phyloP scores from a whole-genome alignment of 2,888 invertebrate species.

The Geotrupes spiniger region DNA sequence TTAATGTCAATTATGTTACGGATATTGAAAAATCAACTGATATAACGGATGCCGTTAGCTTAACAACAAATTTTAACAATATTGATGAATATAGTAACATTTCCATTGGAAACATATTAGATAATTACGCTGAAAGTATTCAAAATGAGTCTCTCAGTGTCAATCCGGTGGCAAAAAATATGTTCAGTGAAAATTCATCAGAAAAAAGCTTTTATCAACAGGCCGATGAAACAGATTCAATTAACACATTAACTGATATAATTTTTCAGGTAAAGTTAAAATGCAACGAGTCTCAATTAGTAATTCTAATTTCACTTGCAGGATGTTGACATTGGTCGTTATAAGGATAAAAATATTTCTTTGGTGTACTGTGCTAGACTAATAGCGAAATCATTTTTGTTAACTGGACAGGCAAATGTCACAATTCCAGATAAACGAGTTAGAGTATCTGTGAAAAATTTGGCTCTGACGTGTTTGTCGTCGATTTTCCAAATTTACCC shows the following conservation, averaged over 20 bases:
- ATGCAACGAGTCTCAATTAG: neutral
- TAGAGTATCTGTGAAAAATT: slow-evolving; percentile 86
- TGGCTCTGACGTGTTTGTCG: slow-evolving; percentile 78
- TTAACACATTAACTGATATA: slow-evolving; percentile 18
- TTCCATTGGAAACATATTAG: slow-evolving; percentile 31
- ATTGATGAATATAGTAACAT: slow-evolving; percentile 33
- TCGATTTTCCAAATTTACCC: slow-evolving; percentile 74
- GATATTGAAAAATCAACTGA: slow-evolving; percentile 28
- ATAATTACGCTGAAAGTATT: slow-evolving; percentile 24
- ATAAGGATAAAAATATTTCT: slow-evolving; percentile 63
- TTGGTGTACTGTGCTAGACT: slow-evolving; percentile 71
- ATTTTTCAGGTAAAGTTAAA: slow-evolving; percentile 19
- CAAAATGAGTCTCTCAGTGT: slow-evolving; percentile 36
- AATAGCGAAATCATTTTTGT: slow-evolving; percentile 68
- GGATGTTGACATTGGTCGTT: slow-evolving; percentile 64
- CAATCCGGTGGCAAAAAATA: slow-evolving; percentile 33
- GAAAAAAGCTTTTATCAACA: slow-evolving; percentile 40
- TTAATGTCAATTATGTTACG: slow-evolving; percentile 33
- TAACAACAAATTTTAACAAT: slow-evolving; percentile 4
- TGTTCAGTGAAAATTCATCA: slow-evolving; percentile 43
- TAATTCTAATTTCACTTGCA: slow-evolving; percentile 32
- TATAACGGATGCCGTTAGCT: slow-evolving; percentile 7
- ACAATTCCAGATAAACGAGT: slow-evolving; percentile 71
- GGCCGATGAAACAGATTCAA: slow-evolving; percentile 32
- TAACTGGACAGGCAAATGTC: slow-evolving; percentile 58